Base-by-base conservation (phyloP, 2,113 vertebrate genomes). In the Riparia riparia region DNA sequence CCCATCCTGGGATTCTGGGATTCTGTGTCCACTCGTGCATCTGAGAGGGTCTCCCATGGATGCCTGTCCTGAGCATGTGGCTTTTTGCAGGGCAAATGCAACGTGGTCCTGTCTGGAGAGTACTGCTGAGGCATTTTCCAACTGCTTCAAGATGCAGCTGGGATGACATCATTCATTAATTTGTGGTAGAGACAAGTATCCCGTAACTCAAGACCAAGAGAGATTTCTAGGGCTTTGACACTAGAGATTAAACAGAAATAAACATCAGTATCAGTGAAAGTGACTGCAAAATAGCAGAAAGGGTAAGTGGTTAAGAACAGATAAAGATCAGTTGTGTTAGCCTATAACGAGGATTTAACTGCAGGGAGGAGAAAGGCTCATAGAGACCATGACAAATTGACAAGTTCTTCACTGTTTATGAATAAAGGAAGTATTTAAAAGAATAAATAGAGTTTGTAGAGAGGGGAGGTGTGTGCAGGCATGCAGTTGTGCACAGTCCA, bases 201-300 rank as follows among this genome's bases (percentile, higher is more conserved):
- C 69, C 69, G 65, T 89, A 90, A 93, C 53, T 96, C 93, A 93
- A 93, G 83, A 70, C 76, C 73, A 50, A 93, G 85, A 93, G 84
- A 82, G 87, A 88, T 90, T 88, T 96, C 93, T 94, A 96, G 95
- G 91, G 85, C 95, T 96, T 95, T 93, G 88, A 90, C 88, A 74
- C 89, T 32, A 53, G 45, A 89, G 72, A 90, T 92, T 96, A 93
- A 90, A 95, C 92, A 96, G 92, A 96, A 96, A 93, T 92, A 96
- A 97, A 96, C 90, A 82, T 1, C 7, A 92, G 68, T 65, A 93
- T 95, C 92, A 90, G 90, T 42, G 84, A 89, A 91, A 94, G 73
- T 49, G 41, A 65, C 92, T 90, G 69, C 69, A 86, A 90, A 84
- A 74, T 2, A 72, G 74, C 64, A 60, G 82, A 70, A 63, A 51